Evolutionary conservation across 2,888 invertebrate species (phyloP).

Genomic region (Heliconius sara): DNA sequence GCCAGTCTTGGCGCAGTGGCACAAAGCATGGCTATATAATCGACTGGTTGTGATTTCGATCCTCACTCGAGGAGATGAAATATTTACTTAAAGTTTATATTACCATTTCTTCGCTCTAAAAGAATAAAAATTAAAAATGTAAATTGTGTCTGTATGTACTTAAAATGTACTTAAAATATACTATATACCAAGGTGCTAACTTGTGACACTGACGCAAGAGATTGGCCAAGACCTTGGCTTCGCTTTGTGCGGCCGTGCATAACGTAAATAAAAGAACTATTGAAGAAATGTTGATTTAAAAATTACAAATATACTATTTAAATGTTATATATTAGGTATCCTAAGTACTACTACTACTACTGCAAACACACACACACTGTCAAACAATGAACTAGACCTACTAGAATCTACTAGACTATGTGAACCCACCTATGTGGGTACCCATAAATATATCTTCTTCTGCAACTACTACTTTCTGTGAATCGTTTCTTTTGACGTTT

Average conservation of each 20-base stretch:
- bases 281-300: background rate
- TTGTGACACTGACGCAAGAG: constrained; percentile 20
- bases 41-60: too few species aligned
- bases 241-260: constrained; percentile 1
- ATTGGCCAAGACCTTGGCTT: constrained; percentile 21
- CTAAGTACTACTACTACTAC: background rate
- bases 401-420: background rate
- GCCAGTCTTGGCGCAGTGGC: too few species aligned
- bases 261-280: constrained; percentile 16
- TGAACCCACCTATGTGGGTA: too few species aligned
- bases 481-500: background rate
- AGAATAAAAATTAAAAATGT: background rate
- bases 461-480: background rate
- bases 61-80: too few species aligned
- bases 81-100: too few species aligned
- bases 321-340: background rate
- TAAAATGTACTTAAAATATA: background rate
- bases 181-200: constrained; percentile 19
- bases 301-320: background rate
- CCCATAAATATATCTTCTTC: too few species aligned
- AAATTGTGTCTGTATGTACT: background rate
- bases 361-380: too few species aligned
- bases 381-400: background rate
- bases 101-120: too few species aligned
- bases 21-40: too few species aligned